Percentiles rank a stretch among this genome's conserved stretches.
phyloP scores from a whole-genome alignment of 2,888 invertebrate genomes.

The Metalampra italica region DNA sequence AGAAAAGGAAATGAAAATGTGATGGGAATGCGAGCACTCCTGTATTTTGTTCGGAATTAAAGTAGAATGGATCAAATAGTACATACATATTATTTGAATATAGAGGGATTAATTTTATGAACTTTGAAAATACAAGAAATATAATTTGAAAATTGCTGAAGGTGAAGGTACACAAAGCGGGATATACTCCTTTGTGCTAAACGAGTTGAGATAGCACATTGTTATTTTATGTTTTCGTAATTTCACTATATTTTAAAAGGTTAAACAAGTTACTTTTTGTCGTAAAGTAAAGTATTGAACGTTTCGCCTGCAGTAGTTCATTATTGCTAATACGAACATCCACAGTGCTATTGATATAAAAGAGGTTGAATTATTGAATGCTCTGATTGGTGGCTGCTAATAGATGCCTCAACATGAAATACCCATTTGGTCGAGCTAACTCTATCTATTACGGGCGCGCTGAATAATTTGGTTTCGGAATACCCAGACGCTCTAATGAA shows the following conservation, averaged over 20 bases:
- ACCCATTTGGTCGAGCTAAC: constrained; percentile 1
- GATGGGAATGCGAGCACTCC: constrained; percentile 23
- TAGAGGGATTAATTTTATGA: constrained; percentile 5
- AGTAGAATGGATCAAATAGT: constrained; percentile 20
- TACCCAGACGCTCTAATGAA: constrained; percentile 31
- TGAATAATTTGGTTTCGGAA: constrained; percentile 26
- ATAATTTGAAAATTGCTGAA: background rate
- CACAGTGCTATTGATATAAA: no score
- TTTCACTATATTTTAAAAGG: no score
- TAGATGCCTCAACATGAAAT: constrained; percentile 3
- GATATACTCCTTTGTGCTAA: no score
- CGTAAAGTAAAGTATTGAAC: no score
- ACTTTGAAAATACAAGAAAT: background rate
- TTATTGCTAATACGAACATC: no score
- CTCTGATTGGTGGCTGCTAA: background rate
- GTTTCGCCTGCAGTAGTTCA: no score
- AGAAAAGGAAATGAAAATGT: constrained; percentile 40
- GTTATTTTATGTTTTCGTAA: no score
- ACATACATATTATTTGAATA: constrained; percentile 13
- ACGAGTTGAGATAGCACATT: no score
- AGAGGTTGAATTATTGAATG: background rate
- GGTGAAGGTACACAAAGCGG: background rate
- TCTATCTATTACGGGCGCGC: background rate
- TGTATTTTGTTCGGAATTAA: constrained; percentile 23
- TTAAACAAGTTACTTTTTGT: no score